Evolutionary conservation across 2,113 vertebrate species (phyloP).

Genomic region (Spermophilus dauricus): DNA sequence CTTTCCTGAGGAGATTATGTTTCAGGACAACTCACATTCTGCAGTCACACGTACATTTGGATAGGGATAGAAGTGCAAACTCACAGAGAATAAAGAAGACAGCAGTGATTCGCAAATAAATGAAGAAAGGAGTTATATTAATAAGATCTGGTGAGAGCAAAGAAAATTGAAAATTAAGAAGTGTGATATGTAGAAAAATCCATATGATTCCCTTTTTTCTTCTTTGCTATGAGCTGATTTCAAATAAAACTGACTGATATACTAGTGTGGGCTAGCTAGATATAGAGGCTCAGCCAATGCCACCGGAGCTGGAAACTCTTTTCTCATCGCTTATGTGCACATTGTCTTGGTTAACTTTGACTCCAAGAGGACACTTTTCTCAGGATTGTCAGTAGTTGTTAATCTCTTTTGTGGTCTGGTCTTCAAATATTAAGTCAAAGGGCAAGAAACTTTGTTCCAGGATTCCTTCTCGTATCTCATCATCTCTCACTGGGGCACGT

Average conservation of each 20-base stretch:
- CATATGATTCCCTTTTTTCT: not conserved
- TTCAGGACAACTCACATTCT: not conserved
- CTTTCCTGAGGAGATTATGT: not conserved
- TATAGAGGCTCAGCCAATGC: not conserved
- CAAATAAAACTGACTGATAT: not conserved
- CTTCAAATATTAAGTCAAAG: not conserved
- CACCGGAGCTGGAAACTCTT: not conserved
- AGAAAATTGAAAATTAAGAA: not conserved
- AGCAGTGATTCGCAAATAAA: not conserved
- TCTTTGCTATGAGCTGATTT: not conserved
- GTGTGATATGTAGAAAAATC: not conserved
- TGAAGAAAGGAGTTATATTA: not conserved
- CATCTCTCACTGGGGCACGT: not conserved
- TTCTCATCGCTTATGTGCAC: not conserved
- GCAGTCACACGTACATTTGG: not conserved
- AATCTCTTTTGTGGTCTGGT: not conserved
- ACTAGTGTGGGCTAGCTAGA: not conserved
- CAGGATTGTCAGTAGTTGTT: not conserved
- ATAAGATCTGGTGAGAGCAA: not conserved
- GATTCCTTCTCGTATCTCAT: not conserved
- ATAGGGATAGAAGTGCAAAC: not conserved
- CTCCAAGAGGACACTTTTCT: not conserved
- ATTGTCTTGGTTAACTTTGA: constrained; percentile 7
- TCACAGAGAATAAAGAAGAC: not conserved
- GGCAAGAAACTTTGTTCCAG: not conserved